A percentile compares a stretch with the other conserved stretches of the same genome.
Evolutionary conservation across 2,797 vertebrate genomes (phyloP).

Genomic region (Scarus forsteni): DNA sequence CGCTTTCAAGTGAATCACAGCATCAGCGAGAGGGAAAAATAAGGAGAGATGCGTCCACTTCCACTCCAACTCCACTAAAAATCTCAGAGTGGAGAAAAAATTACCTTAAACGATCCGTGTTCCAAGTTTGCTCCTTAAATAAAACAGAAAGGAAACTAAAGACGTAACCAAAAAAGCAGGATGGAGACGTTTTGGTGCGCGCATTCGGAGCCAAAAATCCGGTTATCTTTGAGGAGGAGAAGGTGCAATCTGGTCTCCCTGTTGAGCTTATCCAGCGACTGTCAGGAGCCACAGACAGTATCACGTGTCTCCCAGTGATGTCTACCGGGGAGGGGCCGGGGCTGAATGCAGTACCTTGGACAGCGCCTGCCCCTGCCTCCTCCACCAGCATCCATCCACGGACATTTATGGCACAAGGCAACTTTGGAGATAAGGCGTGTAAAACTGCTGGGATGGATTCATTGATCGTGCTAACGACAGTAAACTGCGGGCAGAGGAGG

Average conservation of each 20-base stretch:
- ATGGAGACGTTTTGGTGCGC: slow-evolving; percentile 34
- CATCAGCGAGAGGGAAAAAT: slow-evolving; percentile 45
- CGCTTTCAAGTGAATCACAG: slow-evolving; percentile 78
- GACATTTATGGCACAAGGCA: slow-evolving; percentile 43
- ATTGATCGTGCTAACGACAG: slow-evolving; percentile 27
- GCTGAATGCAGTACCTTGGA: slow-evolving; percentile 80
- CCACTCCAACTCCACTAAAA: slow-evolving; percentile 59
- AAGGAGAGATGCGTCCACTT: slow-evolving; percentile 50
- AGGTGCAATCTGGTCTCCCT: slow-evolving; percentile 79
- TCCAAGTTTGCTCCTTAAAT: slow-evolving; percentile 51
- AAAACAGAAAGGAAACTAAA: background rate
- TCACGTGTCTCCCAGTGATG: slow-evolving; percentile 81
- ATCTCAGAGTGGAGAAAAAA: slow-evolving; percentile 28
- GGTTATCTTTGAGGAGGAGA: slow-evolving; percentile 70
- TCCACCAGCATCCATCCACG: slow-evolving; percentile 54
- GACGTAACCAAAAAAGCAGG: background rate
- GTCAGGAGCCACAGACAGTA: slow-evolving; percentile 82
- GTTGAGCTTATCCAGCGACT: slow-evolving; percentile 84
- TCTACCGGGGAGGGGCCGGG: slow-evolving; percentile 83
- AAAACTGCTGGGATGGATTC: slow-evolving; percentile 39
- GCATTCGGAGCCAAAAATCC: slow-evolving; percentile 64
- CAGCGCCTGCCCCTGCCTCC: slow-evolving; percentile 65
- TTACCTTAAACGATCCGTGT: slow-evolving; percentile 75
- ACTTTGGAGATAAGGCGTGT: slow-evolving; percentile 54
- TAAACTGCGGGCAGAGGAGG: slow-evolving; percentile 1